Evolutionary conservation across 2,113 vertebrate species (phyloP), one percentile per base, ranked within the genome.

Genomic region (Myotis lucifugus): DNA sequence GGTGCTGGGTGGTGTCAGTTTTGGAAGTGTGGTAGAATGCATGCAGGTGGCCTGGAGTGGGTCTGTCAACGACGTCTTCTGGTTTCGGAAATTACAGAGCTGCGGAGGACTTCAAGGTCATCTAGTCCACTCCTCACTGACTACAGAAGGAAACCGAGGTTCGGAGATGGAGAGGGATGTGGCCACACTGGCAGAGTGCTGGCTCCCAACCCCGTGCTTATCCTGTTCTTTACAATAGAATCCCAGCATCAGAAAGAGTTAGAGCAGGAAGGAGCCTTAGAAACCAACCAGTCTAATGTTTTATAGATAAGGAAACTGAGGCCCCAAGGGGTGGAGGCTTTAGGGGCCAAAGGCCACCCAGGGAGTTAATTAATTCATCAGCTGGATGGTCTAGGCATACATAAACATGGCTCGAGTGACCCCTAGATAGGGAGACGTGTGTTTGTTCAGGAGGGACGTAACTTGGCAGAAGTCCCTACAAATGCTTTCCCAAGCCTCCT

Each of bases 391-490:
- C 77, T 46, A 42, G 82, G 94, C 88, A 42, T 85, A 52, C 34
- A 42, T 94, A 94, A 96, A 96, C 95, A 96, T 1, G 32, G 61
- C 52, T 92, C n/a, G 37, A 93, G 72, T 85, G 96, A 94, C 93
- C 93, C 91, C 10, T 37, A 70, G 93, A 90, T 86, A 87, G 85
- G 6, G 52, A 74, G 91, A 50, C 77, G 32, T 73, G 72, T 96
- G 96, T 97, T 96, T 97, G 93, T 85, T 93, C 82, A 96, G 96
- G 90, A 96, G 94, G 95, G 72, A 77, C 67, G 92, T 32, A 46
- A 69, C 94, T 95, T 96, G 97, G 96, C 95, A 81, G 72, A 37
- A 42, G 32, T 82, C 72, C 93, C 61, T 93, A 48, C 40, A 64
- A 42, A 77, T 27, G 34, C 88, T 85, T 78, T 97, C 91, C 88